These are phyloP conservation scores for Actinernus sp. DNA, from an alignment of 92 coral and sea anemone species.

Conservation along the genomic window DNA sequence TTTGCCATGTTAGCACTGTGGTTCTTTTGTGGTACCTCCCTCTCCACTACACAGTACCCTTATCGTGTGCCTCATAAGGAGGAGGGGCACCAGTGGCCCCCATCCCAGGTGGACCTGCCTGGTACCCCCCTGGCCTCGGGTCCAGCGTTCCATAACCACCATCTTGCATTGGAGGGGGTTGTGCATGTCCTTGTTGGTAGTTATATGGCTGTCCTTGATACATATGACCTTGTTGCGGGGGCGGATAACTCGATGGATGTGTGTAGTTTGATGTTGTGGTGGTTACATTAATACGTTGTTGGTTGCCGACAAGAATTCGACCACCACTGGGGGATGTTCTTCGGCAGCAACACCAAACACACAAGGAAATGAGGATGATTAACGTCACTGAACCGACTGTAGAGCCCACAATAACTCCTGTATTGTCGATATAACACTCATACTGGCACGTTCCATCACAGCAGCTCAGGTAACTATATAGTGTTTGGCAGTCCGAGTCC, in stretches of 20 bases:
- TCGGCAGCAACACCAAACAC: not conserved
- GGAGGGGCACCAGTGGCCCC: not conserved
- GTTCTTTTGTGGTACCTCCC: not conserved
- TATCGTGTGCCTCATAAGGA: too few relatives aligned
- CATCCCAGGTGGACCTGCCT: not conserved
- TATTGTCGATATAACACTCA: not conserved
- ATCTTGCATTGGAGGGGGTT: not conserved
- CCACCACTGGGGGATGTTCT: not conserved
- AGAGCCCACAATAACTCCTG: not conserved
- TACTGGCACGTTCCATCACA: not conserved
- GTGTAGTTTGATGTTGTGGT: not conserved
- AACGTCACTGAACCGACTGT: not conserved
- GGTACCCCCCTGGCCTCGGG: slow-evolving; percentile 5
- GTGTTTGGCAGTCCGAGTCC: not conserved
- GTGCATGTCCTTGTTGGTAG: too few relatives aligned
- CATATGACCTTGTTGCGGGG: not conserved
- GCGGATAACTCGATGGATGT: not conserved
- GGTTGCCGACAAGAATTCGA: not conserved
- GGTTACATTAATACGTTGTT: not conserved
- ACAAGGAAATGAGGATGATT: not conserved
- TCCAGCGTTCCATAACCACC: slow-evolving; percentile 1
- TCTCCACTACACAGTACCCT: too few relatives aligned
- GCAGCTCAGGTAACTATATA: not conserved
- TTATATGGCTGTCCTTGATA: not conserved
- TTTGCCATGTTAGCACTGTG: too few relatives aligned